Evolutionary conservation across 2,113 vertebrate genomes (phyloP), one percentile per base, ranked within the genome.

Genomic region (Carettochelys insculpta): DNA sequence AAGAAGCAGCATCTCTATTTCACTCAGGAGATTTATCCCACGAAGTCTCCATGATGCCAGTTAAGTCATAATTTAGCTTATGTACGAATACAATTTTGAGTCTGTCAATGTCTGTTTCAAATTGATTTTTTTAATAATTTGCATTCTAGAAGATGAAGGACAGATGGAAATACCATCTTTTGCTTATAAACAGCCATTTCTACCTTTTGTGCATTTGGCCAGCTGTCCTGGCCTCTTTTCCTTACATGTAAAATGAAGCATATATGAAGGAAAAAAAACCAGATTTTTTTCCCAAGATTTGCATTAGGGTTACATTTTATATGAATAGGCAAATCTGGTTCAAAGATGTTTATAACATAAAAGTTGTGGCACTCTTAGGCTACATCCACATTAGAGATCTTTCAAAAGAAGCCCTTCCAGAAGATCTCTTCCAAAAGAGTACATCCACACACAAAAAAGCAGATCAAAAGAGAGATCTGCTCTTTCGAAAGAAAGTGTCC

Each of bases 281-380:
- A 22, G 87, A 73, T 89, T 92, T 89, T 93, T 95, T 95, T 90
- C 95, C 92, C 85, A 92, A 92, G 92, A 79, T 94, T 92, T 83
- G 95, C 87, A 90, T 77, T 1, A 73, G 88, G 94, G 86, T 94
- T 53, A 75, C 51, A 91, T 88, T 95, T 96, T 95, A 95, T 24
- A 96, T 78, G 93, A 94, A 95, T 22, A 95, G 85, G 92, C 77
- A 93, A 92, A 83, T 56, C 92, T 94, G 90, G 90, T 93, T 95
- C 84, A 90, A 96, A 92, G 85, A 90, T 93, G 93, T 85, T 90
- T 94, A 87, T 93, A 87, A 93, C 85, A 92, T 83, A 83, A 52
- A 51, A 48, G 81, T 81, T 84, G 92, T 87, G 89, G 83, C 90
- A 24, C 24, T 43, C 71, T 27, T n/a, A n/a, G n/a, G n/a, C n/a